Evolutionary conservation across 1,140 invertebrate genomes (phyloP), one percentile per base, ranked within the genome.

Genomic region (Hylaeus anthracinus): DNA sequence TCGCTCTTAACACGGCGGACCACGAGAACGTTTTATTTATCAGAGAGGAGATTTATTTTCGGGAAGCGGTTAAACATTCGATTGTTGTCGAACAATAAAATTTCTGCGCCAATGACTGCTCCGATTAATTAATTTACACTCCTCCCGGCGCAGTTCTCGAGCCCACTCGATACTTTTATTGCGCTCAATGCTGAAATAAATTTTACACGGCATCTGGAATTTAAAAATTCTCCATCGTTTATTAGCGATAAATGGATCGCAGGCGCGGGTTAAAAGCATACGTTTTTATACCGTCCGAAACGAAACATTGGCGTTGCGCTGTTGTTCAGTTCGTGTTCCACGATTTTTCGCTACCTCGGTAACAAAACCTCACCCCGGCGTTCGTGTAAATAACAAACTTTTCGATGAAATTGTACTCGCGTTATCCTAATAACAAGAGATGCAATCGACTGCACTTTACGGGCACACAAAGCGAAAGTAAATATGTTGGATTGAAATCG

Each of bases 91-190:
- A 66, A n/a, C 43, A 26, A 14, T 12, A 58, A 70, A 76, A 67
- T 74, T 63, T 65, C 15, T 45, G 43, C 15, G 10, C 51, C 14
- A 10, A n/a, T 5, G 41, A 48, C 48, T 6, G 26, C 39, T 69
- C 26, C 8, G 51, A 67, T 76, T 76, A 76, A 69, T 66, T 70
- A 58, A 76, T 76, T 58, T 58, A 39, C 39, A 69, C 26, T 65
- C 53, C 14, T 41, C 41, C 5, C 15, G 12, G n/a, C 6, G 5
- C 10, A 58, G 41, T 71, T 61, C 60, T 51, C 58, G 15, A 69
- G 65, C 26, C 9, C 0, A 5, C 43, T 69, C 9, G 43, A 76
- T 71, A 60, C 53, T 78, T 78, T 45, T 12, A 64, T 55, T 55
- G 71, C 63, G 43, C 12, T 1, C 56, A 77, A 14, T 45, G 10